A percentile compares a stretch with the other conserved stretches of the same genome.
These are phyloP conservation scores for Phoebastria nigripes DNA, from an alignment of 2,797 vertebrate species.

Conservation along the genomic window DNA sequence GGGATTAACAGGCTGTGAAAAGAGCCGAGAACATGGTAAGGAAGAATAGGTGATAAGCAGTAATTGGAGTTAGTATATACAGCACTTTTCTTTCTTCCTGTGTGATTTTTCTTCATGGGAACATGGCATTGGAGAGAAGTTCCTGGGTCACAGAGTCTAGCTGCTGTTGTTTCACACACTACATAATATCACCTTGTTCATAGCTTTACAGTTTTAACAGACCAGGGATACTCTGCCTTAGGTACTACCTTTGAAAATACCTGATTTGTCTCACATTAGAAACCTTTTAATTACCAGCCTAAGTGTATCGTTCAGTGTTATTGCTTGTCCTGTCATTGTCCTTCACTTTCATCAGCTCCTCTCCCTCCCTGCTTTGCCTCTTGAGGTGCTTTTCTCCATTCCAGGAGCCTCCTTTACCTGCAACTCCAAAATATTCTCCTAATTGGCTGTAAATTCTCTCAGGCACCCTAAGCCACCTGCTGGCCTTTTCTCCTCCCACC, in stretches of 20 bases:
- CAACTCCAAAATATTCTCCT: not conserved
- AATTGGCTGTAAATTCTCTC: slow-evolving; percentile 40
- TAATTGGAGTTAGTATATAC: not conserved
- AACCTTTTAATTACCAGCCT: not conserved
- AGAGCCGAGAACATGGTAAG: not conserved
- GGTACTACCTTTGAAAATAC: slow-evolving; percentile 16
- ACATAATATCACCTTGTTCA: not conserved
- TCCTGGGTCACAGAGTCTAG: not conserved
- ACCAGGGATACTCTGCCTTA: not conserved
- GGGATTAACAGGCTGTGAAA: not conserved
- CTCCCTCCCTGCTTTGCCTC: not conserved
- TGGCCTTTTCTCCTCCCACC: not conserved
- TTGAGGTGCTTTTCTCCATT: not conserved
- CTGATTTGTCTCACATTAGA: not conserved
- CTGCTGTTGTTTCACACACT: not conserved
- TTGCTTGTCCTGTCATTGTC: not conserved
- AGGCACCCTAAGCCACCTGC: not conserved
- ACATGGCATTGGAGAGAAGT: not conserved
- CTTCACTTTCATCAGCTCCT: slow-evolving; percentile 30
- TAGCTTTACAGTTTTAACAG: not conserved
- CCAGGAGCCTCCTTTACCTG: not conserved
- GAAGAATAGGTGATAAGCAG: not conserved
- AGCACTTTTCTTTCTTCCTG: not conserved
- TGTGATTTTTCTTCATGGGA: not conserved
- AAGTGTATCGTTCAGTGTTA: not conserved